Evolutionary conservation across 2,888 invertebrate species (phyloP).

Genomic region (Perithous albicinctus): DNA sequence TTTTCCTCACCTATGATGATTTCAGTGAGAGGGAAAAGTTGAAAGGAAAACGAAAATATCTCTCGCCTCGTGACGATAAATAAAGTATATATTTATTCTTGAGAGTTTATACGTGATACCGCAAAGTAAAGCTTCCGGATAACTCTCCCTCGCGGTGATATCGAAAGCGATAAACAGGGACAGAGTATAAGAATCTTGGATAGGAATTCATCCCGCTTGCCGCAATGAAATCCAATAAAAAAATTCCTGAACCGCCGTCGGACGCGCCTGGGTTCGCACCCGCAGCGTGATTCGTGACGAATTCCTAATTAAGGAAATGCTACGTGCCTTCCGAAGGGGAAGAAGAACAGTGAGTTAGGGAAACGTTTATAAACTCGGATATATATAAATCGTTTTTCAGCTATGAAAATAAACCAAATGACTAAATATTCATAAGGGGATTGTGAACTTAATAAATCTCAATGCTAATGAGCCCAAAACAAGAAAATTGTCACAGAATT

Average conservation of each 20-base stretch:
- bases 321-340: constrained; percentile 5
- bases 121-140: constrained; percentile 10
- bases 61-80: neutral
- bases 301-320: constrained; percentile 65
- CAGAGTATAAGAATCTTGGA: constrained; percentile 8
- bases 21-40: neutral
- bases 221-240: constrained; percentile 68
- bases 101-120: neutral
- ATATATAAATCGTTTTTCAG: constrained; percentile 18
- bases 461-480: too few species aligned
- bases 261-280: constrained; percentile 54
- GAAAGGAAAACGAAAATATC: neutral
- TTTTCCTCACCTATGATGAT: neutral
- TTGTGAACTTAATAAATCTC: too few species aligned
- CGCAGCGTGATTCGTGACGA: constrained; percentile 67
- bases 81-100: constrained; percentile 5
- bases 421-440: neutral
- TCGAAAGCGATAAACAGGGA: neutral
- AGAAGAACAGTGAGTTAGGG: neutral
- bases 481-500: too few species aligned
- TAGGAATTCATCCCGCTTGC: constrained; percentile 26
- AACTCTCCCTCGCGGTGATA: neutral
- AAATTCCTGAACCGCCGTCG: constrained; percentile 65
- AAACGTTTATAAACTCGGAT: constrained; percentile 13
- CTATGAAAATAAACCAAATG: constrained; percentile 13